A percentile compares a stretch with the other conserved stretches of the same genome.
Conservation (phyloP, 2,113 vertebrate species). For the Rhineura floridana region DNA sequence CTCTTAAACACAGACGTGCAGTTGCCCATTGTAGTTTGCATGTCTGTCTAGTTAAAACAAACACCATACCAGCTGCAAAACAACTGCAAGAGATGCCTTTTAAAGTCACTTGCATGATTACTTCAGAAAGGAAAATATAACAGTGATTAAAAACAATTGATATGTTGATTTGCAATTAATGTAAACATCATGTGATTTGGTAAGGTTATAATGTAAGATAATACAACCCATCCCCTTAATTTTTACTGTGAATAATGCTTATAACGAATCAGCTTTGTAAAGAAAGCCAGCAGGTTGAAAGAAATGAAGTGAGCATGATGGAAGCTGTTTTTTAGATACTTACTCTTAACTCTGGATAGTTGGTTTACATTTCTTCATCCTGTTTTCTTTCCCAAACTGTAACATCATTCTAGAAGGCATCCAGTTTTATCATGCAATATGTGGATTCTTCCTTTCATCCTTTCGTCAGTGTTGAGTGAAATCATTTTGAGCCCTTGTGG, state of each 20-base stretch:
- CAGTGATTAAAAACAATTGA: not conserved
- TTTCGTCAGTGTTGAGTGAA: not conserved
- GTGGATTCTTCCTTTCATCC: not conserved
- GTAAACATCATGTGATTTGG: not conserved
- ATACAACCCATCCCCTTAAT: not conserved
- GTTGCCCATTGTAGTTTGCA: not conserved
- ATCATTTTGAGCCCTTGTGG: not conserved
- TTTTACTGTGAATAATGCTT: slow-evolving; percentile 6
- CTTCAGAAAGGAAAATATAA: slow-evolving; percentile 19
- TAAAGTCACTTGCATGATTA: not conserved
- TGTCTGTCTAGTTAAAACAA: slow-evolving; percentile 31
- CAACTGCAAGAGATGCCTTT: not conserved
- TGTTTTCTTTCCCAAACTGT: not conserved
- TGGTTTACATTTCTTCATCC: too few species aligned
- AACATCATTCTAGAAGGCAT: not conserved
- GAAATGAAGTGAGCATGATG: not conserved
- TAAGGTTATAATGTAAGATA: not conserved
- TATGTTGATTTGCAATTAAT: not conserved
- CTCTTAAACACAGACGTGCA: slow-evolving; percentile 59
- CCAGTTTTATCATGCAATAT: not conserved
- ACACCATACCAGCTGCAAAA: not conserved
- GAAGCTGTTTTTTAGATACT: not conserved
- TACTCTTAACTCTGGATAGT: not conserved
- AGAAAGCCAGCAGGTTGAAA: not conserved
- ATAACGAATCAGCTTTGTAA: not conserved